A percentile compares a stretch with the other conserved stretches of the same genome.
Conservation (phyloP, 2,888 invertebrate genomes). For the Xestobium rufovillosum region DNA sequence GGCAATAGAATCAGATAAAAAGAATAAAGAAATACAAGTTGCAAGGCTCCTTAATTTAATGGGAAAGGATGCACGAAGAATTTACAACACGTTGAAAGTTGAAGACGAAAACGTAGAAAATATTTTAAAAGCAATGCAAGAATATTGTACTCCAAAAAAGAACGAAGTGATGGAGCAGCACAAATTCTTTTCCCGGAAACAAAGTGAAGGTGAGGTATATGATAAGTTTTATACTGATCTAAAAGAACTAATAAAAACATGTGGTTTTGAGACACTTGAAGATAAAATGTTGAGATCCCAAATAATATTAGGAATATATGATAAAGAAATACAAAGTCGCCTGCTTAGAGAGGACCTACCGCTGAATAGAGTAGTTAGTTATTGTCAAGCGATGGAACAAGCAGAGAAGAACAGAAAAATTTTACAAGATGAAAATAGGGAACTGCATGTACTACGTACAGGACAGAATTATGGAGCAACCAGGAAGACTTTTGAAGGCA, state of each 20-base stretch:
- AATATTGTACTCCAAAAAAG: constrained; percentile 1
- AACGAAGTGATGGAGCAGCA: constrained; percentile 1
- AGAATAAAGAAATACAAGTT: not conserved
- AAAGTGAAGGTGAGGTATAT: not conserved
- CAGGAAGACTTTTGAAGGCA: too few species aligned
- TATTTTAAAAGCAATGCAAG: not conserved
- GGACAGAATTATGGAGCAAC: too few species aligned
- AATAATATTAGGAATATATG: constrained; percentile 4
- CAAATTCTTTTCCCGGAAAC: constrained; percentile 1
- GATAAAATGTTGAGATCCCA: constrained; percentile 3
- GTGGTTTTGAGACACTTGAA: not conserved
- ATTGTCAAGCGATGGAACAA: constrained; percentile 4
- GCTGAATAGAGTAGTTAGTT: constrained; percentile 1
- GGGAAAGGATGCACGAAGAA: not conserved
- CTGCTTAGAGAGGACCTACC: constrained; percentile 3
- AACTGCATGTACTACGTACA: too few species aligned
- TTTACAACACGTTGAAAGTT: not conserved
- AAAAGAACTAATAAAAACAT: constrained; percentile 4
- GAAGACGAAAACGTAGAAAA: not conserved
- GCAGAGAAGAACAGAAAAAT: constrained; percentile 6
- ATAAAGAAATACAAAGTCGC: not conserved
- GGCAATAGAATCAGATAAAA: constrained; percentile 1
- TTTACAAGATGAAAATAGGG: too few species aligned
- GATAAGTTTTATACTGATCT: constrained; percentile 6
- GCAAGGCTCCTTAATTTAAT: constrained; percentile 1